Evolutionary conservation across 2,888 invertebrate species (phyloP), one percentile per base, ranked within the genome.

Genomic region (Brachypalpus laphriformis): DNA sequence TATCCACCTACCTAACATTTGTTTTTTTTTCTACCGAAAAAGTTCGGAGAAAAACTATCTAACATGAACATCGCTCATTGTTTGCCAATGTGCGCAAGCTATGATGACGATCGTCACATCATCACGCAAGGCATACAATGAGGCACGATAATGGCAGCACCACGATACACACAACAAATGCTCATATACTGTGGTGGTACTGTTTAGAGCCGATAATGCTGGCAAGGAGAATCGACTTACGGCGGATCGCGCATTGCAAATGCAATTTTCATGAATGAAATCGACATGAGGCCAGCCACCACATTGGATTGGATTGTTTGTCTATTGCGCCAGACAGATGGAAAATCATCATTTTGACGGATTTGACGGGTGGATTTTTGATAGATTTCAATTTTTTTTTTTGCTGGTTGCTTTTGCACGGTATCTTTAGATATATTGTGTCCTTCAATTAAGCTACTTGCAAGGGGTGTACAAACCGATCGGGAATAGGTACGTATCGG

Each of bases 261-360:
- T 76, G 71, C 16, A 82, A 72, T 78, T 78, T 83, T 77, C 66
- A 83, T 83, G 82, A 83, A 83, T 83, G 82, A 78, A 83, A 59
- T 68, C 56, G 56, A 20, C 72, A 51, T 59, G 49, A n/a, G 31
- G 20, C 14, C 22, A 22, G 16, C 31, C 16, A 57, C 28, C 25
- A 40, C 47, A 49, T 56, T 54, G 31, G 54, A 61, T 65, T 28
- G 14, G 68, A 76, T 75, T 66, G 22, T 51, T 54, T 65, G 83
- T 45, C 65, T 54, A 28, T 72, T 72, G 66, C 72, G 40, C 31
- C 72, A 78, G 77, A 65, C 65, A 51, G 77, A 71, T 76, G 82
- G 51, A 72, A 66, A 47, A 68, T 82, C 78, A 77, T 63, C 74
- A 74, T 78, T 74, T 78, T 83, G 80, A 83, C 57, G 68, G 63